Evolutionary conservation across 1,140 invertebrate species (phyloP), one percentile per base, ranked within the genome.

Genomic region (Cryptotermes secundus): DNA sequence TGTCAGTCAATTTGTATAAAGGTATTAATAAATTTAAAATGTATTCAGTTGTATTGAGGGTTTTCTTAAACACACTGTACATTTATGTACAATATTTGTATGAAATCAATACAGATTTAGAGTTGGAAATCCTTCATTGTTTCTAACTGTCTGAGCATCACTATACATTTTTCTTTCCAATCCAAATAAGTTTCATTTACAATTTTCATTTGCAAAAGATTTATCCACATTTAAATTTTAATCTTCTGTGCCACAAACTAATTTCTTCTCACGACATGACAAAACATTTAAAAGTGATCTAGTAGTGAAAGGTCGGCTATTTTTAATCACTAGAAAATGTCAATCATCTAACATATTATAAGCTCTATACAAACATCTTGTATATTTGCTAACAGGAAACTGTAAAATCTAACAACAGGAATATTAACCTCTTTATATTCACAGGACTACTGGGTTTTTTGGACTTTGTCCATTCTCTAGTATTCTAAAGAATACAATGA

Each of bases 401-500:
- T 72, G 59, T 72, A 72, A 72, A 72, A 72, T 72, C 59, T 72
- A 72, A 72, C 59, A 65, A n/a, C 59, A 72, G 59, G 59, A 31
- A 72, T 31, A 72, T 72, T 72, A 72, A 31, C 31, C 26, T 31
- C 59, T 72, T 31, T 4, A 72, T 14, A 72, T 72, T 72, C n/a
- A n/a, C n/a, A n/a, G n/a, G n/a, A n/a, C n/a, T n/a, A n/a, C n/a
- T n/a, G n/a, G n/a, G n/a, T n/a, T n/a, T n/a, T n/a, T n/a, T n/a
- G n/a, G n/a, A n/a, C n/a, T n/a, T n/a, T n/a, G n/a, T n/a, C n/a
- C n/a, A n/a, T n/a, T n/a, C n/a, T n/a, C n/a, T n/a, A n/a, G n/a
- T n/a, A n/a, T n/a, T n/a, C n/a, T n/a, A n/a, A n/a, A n/a, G n/a
- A n/a, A n/a, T n/a, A n/a, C n/a, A n/a, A n/a, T n/a, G n/a, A n/a